Percentiles rank a stretch among this genome's conserved stretches.
Evolutionary conservation across 2,113 vertebrate species (phyloP).

Genomic region (Maccullochella peelii): DNA sequence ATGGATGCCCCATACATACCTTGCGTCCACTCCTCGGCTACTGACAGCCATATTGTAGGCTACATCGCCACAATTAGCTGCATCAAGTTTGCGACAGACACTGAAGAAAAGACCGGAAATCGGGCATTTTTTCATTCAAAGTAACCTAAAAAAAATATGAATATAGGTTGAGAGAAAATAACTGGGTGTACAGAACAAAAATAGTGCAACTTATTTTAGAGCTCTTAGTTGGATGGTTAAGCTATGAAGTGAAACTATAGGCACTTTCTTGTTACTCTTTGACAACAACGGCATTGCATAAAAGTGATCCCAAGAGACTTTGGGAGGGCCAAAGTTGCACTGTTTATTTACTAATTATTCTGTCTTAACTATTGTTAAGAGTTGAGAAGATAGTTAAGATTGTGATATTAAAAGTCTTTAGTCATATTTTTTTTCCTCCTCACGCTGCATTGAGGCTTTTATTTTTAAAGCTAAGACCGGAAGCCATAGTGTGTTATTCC

Average conservation of each 20-base stretch:
- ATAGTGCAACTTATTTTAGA: neutral
- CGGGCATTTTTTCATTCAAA: neutral
- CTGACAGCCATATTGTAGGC: slow-evolving; percentile 82
- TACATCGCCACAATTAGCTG: slow-evolving; percentile 35
- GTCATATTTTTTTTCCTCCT: no score
- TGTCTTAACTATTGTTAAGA: neutral
- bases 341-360: neutral
- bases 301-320: neutral
- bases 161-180: no score
- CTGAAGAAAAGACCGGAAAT: slow-evolving; percentile 1
- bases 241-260: neutral
- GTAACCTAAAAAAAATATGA: neutral
- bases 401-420: neutral
- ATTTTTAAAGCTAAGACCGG: slow-evolving; percentile 46
- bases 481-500: neutral
- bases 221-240: neutral
- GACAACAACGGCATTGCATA: neutral
- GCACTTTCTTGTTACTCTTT: neutral
- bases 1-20: slow-evolving; percentile 39
- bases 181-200: neutral
- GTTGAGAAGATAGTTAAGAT: neutral
- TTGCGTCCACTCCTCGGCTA: slow-evolving; percentile 31
- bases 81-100: slow-evolving; percentile 1
- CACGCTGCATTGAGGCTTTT: slow-evolving; percentile 26
- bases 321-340: neutral